phyloP scores from a whole-genome alignment of 1,140 invertebrate species.

The Aphelinus certus region DNA sequence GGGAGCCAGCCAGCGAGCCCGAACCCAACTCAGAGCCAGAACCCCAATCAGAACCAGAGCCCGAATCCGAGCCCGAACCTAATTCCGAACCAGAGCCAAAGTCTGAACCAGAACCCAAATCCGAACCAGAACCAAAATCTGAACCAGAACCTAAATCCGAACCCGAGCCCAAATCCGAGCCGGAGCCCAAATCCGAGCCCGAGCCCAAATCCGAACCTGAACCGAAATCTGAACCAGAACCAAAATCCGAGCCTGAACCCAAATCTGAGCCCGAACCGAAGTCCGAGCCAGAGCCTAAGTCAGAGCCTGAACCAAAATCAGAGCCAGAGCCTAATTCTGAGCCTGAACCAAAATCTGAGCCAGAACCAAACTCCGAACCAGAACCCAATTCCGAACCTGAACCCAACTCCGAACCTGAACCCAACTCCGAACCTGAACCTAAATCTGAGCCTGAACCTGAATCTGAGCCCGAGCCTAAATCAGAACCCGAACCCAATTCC shows the following conservation, averaged over 20 bases:
- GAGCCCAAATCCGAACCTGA: slow-evolving; percentile 54
- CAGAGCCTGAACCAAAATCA: slow-evolving; percentile 56
- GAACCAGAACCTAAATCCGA: slow-evolving; percentile 54
- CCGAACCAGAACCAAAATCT: slow-evolving; percentile 59
- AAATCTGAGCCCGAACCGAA: slow-evolving; percentile 56
- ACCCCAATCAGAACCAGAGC: slow-evolving; percentile 58
- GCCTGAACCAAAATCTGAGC: slow-evolving; percentile 61
- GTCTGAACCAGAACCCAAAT: slow-evolving; percentile 56
- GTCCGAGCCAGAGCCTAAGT: slow-evolving; percentile 53
- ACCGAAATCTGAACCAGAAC: slow-evolving; percentile 57
- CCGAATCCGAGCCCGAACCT: slow-evolving; percentile 55
- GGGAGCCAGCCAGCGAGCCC: slow-evolving; percentile 59
- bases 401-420: slow-evolving; percentile 61
- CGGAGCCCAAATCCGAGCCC: slow-evolving; percentile 56
- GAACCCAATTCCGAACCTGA: slow-evolving; percentile 58
- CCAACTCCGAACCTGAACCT: slow-evolving; percentile 56
- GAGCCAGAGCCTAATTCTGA: slow-evolving; percentile 63
- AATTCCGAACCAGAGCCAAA: slow-evolving; percentile 58
- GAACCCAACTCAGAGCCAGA: slow-evolving; percentile 65
- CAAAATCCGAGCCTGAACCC: slow-evolving; percentile 62
- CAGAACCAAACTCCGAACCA: slow-evolving; percentile 56
- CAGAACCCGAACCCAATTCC: slow-evolving; percentile 59
- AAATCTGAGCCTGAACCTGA: slow-evolving; percentile 55
- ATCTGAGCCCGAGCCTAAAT: slow-evolving; percentile 56
- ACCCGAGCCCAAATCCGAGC: slow-evolving; percentile 60